Percentiles rank a stretch among this genome's conserved stretches.
Conservation (phyloP, 2,797 vertebrate species). For the Acanthurus leucopareius region DNA sequence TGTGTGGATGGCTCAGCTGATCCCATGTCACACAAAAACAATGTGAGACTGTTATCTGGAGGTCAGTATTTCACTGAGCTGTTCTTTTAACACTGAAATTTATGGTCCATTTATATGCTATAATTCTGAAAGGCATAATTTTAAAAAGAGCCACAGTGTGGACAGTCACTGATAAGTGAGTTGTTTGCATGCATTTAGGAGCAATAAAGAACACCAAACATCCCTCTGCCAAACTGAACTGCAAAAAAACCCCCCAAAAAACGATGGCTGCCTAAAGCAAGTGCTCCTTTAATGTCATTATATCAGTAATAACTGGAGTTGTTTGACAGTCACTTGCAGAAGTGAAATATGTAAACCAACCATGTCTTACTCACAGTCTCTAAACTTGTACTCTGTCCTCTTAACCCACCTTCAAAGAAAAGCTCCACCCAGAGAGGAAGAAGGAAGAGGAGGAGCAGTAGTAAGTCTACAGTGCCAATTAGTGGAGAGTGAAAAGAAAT, state of each 20-base stretch:
- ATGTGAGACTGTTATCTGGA: neutral
- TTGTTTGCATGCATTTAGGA: neutral
- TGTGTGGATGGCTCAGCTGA: neutral
- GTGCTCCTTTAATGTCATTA: slow-evolving; percentile 4
- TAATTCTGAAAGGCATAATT: slow-evolving; percentile 12
- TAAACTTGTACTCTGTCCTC: slow-evolving; percentile 17
- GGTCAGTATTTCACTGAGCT: slow-evolving; percentile 25
- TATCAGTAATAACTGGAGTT: slow-evolving; percentile 15
- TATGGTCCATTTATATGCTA: slow-evolving; percentile 6
- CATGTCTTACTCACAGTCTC: slow-evolving; percentile 40
- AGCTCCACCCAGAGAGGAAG: slow-evolving; percentile 37
- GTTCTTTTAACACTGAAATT: slow-evolving; percentile 20
- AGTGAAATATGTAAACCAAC: slow-evolving; percentile 24
- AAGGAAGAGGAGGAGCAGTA: slow-evolving; percentile 34
- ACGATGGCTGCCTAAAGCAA: slow-evolving; percentile 1
- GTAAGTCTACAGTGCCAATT: slow-evolving; percentile 43
- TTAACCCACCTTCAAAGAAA: slow-evolving; percentile 34
- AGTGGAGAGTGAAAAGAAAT: slow-evolving; percentile 50
- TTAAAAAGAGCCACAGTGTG: neutral
- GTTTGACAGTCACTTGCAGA: slow-evolving; percentile 33
- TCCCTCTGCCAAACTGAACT: neutral
- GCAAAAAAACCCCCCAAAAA: neutral
- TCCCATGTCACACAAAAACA: slow-evolving; percentile 1
- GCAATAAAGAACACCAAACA: neutral
- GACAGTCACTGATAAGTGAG: neutral